Conservation (phyloP, 1,140 invertebrate genomes). For the Caenorhabditis tropicalis region DNA sequence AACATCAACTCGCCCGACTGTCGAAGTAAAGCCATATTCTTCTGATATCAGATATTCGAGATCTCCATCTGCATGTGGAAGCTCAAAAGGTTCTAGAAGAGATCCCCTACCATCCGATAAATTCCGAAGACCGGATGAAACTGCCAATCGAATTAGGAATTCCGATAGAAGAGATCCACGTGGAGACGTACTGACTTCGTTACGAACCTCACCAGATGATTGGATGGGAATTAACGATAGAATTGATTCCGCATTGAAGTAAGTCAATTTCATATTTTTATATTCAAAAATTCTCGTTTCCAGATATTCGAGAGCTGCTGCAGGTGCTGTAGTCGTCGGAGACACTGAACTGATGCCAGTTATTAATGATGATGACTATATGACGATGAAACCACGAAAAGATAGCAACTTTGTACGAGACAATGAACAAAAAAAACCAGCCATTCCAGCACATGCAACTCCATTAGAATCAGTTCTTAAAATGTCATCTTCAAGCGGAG, state of each 20-base stretch:
- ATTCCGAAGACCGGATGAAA: not conserved
- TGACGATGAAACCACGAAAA: conserved; percentile 58
- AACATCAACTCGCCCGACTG: not conserved
- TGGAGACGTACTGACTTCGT: not conserved
- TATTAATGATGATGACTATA: conserved; percentile 56
- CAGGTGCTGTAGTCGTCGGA: conserved; percentile 25
- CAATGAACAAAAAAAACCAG: not conserved
- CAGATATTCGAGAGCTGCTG: conserved; percentile 39
- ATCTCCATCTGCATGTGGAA: conserved; percentile 29
- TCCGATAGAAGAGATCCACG: conserved; percentile 26
- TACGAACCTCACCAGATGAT: conserved; percentile 35
- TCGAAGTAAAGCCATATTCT: conserved; percentile 47
- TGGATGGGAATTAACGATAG: conserved; percentile 49
- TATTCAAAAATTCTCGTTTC: not conserved
- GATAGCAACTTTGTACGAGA: not conserved
- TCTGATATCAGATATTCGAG: conserved; percentile 25
- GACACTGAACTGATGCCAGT: conserved; percentile 50
- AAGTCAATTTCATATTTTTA: not conserved
- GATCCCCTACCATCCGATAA: conserved; percentile 6
- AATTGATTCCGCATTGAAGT: conserved; percentile 43
- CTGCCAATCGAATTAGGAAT: not conserved
- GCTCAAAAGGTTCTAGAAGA: conserved; percentile 8
- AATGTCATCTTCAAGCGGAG: not conserved
- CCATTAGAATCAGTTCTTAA: conserved; percentile 6
- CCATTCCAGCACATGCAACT: not conserved